Percentiles rank a stretch among this genome's conserved stretches.
These are phyloP conservation scores for Troides aeacus DNA, from an alignment of 2,888 invertebrate genomes.

Conservation along the genomic window DNA sequence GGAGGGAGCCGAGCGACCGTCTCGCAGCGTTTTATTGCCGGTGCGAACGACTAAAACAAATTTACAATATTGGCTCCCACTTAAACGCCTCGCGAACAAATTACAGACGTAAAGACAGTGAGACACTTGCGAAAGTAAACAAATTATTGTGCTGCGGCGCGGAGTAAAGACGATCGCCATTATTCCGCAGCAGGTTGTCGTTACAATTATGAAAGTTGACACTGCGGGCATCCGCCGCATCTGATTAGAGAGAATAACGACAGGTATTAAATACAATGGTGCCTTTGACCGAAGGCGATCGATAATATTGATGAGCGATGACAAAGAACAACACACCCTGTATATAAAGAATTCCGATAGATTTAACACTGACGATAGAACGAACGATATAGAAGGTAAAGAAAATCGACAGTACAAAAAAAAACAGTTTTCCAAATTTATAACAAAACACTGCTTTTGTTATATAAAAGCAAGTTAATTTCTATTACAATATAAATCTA, in stretches of 20 bases:
- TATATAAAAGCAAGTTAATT: no score
- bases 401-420: no score
- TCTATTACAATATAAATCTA: no score
- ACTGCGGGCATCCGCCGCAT: slow-evolving; percentile 41
- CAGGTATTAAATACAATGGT: slow-evolving; percentile 26
- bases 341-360: no score
- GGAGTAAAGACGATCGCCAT: slow-evolving; percentile 43
- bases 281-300: slow-evolving; percentile 18
- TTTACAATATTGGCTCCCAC: slow-evolving; percentile 25
- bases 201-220: slow-evolving; percentile 52
- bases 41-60: slow-evolving; percentile 22
- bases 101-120: slow-evolving; percentile 24
- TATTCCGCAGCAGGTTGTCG: slow-evolving; percentile 50
- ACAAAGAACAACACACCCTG: slow-evolving; percentile 10
- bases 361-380: no score
- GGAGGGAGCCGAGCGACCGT: slow-evolving; percentile 8
- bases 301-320: slow-evolving; percentile 22
- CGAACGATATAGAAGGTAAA: no score
- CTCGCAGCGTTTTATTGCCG: slow-evolving; percentile 15
- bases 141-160: slow-evolving; percentile 44
- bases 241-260: slow-evolving; percentile 25
- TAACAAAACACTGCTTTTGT: no score
- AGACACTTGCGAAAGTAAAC: slow-evolving; percentile 44
- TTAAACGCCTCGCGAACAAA: slow-evolving; percentile 19
- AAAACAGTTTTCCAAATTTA: no score